Evolutionary conservation across 2,797 vertebrate species (phyloP).

Genomic region (Rachycentron canadum): DNA sequence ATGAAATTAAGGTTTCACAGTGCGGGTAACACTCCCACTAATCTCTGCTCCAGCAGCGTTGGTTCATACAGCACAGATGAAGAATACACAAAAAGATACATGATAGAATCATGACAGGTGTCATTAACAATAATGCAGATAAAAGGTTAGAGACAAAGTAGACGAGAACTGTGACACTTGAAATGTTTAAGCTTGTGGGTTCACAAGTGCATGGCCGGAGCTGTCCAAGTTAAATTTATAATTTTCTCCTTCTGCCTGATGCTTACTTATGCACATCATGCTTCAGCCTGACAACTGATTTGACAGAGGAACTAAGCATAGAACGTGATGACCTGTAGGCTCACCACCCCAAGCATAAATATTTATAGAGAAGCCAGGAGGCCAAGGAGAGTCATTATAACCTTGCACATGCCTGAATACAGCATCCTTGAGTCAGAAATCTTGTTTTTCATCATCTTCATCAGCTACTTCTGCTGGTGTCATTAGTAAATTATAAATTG

Average conservation of each 20-base stretch:
- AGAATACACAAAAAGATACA: neutral
- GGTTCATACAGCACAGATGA: slow-evolving; percentile 6
- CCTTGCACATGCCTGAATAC: slow-evolving; percentile 57
- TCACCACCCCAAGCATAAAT: slow-evolving; percentile 69
- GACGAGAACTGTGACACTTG: slow-evolving; percentile 23
- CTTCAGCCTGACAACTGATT: slow-evolving; percentile 73
- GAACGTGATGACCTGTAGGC: slow-evolving; percentile 73
- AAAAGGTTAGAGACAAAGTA: slow-evolving; percentile 13
- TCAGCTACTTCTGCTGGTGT: slow-evolving; percentile 17
- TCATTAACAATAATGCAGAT: slow-evolving; percentile 37
- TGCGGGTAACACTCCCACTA: slow-evolving; percentile 14
- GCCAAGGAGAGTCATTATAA: slow-evolving; percentile 76
- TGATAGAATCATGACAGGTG: neutral
- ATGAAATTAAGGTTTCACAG: slow-evolving; percentile 30
- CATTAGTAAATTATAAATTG: slow-evolving; percentile 27
- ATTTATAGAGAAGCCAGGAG: slow-evolving; percentile 73
- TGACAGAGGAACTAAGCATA: slow-evolving; percentile 74
- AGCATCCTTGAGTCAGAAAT: slow-evolving; percentile 46
- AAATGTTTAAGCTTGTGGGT: slow-evolving; percentile 45
- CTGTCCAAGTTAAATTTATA: slow-evolving; percentile 64
- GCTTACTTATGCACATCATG: slow-evolving; percentile 76
- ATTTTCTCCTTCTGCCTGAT: slow-evolving; percentile 70
- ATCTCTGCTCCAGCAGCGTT: slow-evolving; percentile 9
- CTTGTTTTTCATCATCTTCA: slow-evolving; percentile 38
- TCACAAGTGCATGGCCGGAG: slow-evolving; percentile 57